These are phyloP conservation scores for Liposcelis brunnea DNA, from an alignment of 2,888 invertebrate species.

Conservation along the genomic window DNA sequence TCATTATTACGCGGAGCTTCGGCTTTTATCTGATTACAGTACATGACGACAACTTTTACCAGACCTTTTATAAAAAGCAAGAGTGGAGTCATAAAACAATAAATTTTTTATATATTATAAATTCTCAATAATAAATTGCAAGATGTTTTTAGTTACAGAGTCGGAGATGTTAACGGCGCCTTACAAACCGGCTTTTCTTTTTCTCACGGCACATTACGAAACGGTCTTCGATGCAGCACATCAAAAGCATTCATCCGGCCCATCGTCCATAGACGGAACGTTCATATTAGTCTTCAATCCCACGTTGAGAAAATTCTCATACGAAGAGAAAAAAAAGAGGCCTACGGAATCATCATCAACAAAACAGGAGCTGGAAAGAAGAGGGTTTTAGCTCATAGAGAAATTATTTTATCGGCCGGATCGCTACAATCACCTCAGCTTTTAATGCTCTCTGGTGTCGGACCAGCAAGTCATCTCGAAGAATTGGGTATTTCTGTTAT, in stretches of 20 bases:
- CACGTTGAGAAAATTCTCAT: slow-evolving; percentile 16
- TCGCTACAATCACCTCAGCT: slow-evolving; percentile 16
- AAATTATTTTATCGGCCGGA: slow-evolving; percentile 16
- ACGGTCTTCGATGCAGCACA: slow-evolving; percentile 18
- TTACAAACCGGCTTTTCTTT: slow-evolving; percentile 14
- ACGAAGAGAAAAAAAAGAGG: background rate
- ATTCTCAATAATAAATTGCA: too few species aligned
- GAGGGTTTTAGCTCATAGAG: slow-evolving; percentile 10
- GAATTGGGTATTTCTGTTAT: slow-evolving; percentile 13
- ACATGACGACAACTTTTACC: too few species aligned
- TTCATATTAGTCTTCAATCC: slow-evolving; percentile 20
- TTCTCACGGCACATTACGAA: slow-evolving; percentile 15
- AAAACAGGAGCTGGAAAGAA: slow-evolving; percentile 2
- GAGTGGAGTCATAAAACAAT: too few species aligned
- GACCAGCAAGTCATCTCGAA: slow-evolving; percentile 14
- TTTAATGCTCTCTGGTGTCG: slow-evolving; percentile 15
- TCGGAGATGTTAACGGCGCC: slow-evolving; percentile 13
- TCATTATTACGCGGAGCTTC: too few species aligned
- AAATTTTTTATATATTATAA: too few species aligned
- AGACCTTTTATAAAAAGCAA: too few species aligned
- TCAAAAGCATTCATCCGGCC: slow-evolving; percentile 18
- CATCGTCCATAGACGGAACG: slow-evolving; percentile 15
- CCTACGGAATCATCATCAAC: slow-evolving; percentile 2
- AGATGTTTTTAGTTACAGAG: slow-evolving; percentile 13
- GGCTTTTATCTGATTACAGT: too few species aligned